Evolutionary conservation across 1,140 invertebrate genomes (phyloP), one percentile per base, ranked within the genome.

Genomic region (honey bee (Apis mellifera)): DNA sequence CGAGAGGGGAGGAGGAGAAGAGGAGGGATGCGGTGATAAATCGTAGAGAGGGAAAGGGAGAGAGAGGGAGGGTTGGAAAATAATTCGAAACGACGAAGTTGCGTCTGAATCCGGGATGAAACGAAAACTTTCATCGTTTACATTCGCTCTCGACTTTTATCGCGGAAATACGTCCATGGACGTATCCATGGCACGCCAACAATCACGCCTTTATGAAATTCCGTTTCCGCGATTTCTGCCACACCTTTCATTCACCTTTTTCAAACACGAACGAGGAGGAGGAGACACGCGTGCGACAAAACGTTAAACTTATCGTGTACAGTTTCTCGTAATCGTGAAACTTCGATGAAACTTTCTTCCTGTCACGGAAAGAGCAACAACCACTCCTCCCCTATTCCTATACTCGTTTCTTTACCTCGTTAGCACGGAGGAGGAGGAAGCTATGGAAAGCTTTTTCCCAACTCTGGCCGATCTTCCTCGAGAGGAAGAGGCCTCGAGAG

Each of bases 91-190:
- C 21, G 54, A 26, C 26, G 26, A 32, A 2, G 55, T 42, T 13
- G 50, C 57, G 32, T 64, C 65, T 64, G 65, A 77, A 82, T 78
- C 57, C 81, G 66, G 15, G 55, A 78, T 71, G 75, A 77, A 82
- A 82, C 64, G 81, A 78, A 78, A 78, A 82, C 81, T 64, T 71
- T 71, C 26, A 32, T 78, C 81, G 74, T 82, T 82, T 78, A 71
- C 81, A 78, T 82, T 82, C 75, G 57, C 65, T 57, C 59, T n/a
- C 57, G 59, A 71, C 66, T 64, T 78, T 78, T 82, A 78, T 82
- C 81, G 62, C 79, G 60, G 64, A 74, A 74, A 82, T 82, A 82
- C n/a, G n/a, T 66, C 62, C 73, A 26, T 26, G 26, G 50, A 9
- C 54, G 78, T 26, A 26, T 26, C 26, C 26, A 26, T 55, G 74